phyloP scores from a whole-genome alignment of 2,888 invertebrate genomes.

The Erynnis tages region DNA sequence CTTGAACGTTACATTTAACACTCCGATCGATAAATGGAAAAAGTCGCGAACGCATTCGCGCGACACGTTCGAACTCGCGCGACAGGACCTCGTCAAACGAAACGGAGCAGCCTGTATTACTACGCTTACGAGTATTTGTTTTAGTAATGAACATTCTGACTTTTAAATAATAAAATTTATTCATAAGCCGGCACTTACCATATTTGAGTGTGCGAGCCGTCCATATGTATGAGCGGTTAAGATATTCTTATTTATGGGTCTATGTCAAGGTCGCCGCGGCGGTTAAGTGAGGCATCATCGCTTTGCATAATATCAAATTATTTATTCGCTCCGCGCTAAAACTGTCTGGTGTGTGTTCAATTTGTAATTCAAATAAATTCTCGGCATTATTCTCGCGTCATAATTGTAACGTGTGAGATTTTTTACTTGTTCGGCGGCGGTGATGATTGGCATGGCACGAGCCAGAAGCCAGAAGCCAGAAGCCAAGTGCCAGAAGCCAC shows the following conservation, averaged over 20 bases:
- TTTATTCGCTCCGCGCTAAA: constrained; percentile 77
- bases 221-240: constrained; percentile 80
- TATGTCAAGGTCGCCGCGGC: constrained; percentile 75
- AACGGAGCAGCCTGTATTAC: constrained; percentile 74
- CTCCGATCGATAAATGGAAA: constrained; percentile 45
- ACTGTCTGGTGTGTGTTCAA: constrained; percentile 70
- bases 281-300: constrained; percentile 65
- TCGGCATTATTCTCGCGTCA: constrained; percentile 64
- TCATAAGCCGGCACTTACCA: constrained; percentile 80
- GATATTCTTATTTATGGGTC: constrained; percentile 80
- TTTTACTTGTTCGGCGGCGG: constrained; percentile 42
- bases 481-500: not conserved
- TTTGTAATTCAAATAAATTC: constrained; percentile 79
- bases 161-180: constrained; percentile 81
- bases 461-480: not conserved
- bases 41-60: constrained; percentile 30
- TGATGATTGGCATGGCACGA: not conserved
- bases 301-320: constrained; percentile 80
- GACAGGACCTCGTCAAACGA: constrained; percentile 24
- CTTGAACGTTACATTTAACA: constrained; percentile 64
- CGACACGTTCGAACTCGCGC: constrained; percentile 1
- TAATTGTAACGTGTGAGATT: constrained; percentile 69
- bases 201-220: constrained; percentile 77
- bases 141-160: constrained; percentile 81
- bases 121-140: constrained; percentile 79